These are phyloP conservation scores for Leptinotarsa defecta DNA, from an alignment of 1,140 invertebrate species.

Conservation along the genomic window DNA sequence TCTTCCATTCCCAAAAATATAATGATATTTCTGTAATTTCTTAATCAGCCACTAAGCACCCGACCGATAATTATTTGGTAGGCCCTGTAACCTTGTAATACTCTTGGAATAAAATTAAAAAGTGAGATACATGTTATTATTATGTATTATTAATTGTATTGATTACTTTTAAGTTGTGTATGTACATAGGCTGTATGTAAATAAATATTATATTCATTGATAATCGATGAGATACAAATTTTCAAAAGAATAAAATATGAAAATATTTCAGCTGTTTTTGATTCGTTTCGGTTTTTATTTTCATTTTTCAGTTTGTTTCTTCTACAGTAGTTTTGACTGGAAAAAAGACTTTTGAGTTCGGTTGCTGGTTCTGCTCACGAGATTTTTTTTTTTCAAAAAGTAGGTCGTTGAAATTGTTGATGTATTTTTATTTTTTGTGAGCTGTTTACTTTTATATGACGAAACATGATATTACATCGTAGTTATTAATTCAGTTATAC, in stretches of 20 bases:
- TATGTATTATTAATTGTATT: slow-evolving; percentile 47
- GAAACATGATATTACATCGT: no score
- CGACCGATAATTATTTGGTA: not conserved
- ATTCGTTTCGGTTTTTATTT: not conserved
- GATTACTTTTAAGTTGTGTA: slow-evolving; percentile 40
- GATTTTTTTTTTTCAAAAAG: no score
- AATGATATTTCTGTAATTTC: no score
- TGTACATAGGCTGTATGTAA: slow-evolving; percentile 58
- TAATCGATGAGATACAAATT: slow-evolving; percentile 52
- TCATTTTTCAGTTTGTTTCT: not conserved
- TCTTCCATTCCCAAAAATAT: no score
- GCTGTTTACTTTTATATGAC: no score
- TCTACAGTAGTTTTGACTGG: not conserved
- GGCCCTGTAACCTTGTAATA: slow-evolving; percentile 31
- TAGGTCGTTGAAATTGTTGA: no score
- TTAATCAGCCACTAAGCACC: no score
- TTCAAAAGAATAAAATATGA: slow-evolving; percentile 56
- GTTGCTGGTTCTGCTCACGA: not conserved
- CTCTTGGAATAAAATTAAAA: slow-evolving; percentile 29
- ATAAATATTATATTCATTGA: slow-evolving; percentile 57
- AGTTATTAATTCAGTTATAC: no score
- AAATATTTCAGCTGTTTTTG: slow-evolving; percentile 31
- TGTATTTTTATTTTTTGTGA: no score
- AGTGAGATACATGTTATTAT: slow-evolving; percentile 44
- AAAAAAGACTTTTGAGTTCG: slow-evolving; percentile 3